Conservation (phyloP, 2,797 vertebrate genomes). For the Echiichthys vipera region DNA sequence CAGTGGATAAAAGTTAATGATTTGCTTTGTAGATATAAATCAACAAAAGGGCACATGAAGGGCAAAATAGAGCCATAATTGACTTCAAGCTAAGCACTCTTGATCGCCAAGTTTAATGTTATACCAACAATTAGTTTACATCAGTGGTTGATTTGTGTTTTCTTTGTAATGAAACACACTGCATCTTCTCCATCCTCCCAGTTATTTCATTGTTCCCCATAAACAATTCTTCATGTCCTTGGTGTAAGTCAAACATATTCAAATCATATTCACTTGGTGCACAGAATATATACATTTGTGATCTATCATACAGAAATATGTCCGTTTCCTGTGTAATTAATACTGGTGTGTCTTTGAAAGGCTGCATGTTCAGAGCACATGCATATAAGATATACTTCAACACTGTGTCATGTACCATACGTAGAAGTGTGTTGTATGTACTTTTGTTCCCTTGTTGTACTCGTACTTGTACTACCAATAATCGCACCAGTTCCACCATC, state of each 20-base stretch:
- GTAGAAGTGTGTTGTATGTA: neutral
- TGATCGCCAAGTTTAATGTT: neutral
- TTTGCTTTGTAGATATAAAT: constrained; percentile 6
- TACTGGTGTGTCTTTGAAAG: constrained; percentile 47
- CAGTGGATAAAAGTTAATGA: neutral
- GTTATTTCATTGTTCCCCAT: constrained; percentile 6
- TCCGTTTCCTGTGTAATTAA: constrained; percentile 39
- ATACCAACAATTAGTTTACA: neutral
- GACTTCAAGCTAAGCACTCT: neutral
- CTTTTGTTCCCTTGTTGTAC: neutral
- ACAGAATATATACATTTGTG: neutral
- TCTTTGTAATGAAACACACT: neutral
- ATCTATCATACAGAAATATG: constrained; percentile 11
- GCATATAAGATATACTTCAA: constrained; percentile 6
- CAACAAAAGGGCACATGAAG: neutral
- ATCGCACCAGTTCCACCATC: constrained; percentile 14
- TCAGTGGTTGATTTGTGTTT: neutral
- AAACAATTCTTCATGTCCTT: constrained; percentile 17
- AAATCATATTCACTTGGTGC: constrained; percentile 34
- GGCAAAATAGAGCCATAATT: neutral
- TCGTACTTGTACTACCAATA: constrained; percentile 14
- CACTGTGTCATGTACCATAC: neutral
- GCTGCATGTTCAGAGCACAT: constrained; percentile 3
- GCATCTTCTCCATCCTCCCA: neutral
- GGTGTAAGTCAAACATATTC: constrained; percentile 40